Evolutionary conservation across 2,888 invertebrate genomes (phyloP).

Genomic region (Acheta domesticus): DNA sequence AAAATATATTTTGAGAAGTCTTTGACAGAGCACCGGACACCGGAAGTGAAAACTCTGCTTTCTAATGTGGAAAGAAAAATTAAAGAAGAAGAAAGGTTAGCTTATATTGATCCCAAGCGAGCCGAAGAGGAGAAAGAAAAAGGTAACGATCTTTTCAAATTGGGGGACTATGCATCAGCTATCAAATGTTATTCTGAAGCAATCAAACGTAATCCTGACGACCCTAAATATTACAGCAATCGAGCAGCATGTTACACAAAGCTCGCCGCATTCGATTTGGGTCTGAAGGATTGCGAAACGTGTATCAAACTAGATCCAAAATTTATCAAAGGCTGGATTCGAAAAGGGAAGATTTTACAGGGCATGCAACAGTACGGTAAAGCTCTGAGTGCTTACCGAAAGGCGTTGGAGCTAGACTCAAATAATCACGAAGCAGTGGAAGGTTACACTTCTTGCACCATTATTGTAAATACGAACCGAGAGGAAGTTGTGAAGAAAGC

Average conservation of each 20-base stretch:
- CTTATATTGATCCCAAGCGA: slow-evolving; percentile 88
- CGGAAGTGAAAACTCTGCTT: slow-evolving; percentile 82
- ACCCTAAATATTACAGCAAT: slow-evolving; percentile 96
- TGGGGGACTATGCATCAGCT: slow-evolving; percentile 94
- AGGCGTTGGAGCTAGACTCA: slow-evolving; percentile 91
- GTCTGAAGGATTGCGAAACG: slow-evolving; percentile 93
- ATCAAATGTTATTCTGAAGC: slow-evolving; percentile 97
- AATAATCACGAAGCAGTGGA: slow-evolving; percentile 88
- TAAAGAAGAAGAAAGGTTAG: slow-evolving; percentile 81
- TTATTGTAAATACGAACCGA: slow-evolving; percentile 76
- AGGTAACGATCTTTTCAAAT: slow-evolving; percentile 91
- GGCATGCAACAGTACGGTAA: slow-evolving; percentile 93
- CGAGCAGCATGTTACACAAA: slow-evolving; percentile 98
- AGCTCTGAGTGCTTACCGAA: slow-evolving; percentile 89
- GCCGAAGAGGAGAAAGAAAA: slow-evolving; percentile 91
- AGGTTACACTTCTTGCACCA: slow-evolving; percentile 80
- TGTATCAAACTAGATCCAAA: slow-evolving; percentile 91
- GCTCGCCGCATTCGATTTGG: slow-evolving; percentile 93
- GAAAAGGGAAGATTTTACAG: slow-evolving; percentile 93
- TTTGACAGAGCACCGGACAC: slow-evolving; percentile 94
- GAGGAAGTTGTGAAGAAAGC: slow-evolving; percentile 92
- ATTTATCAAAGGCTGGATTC: slow-evolving; percentile 97
- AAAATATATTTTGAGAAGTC: slow-evolving; percentile 92
- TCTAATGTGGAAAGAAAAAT: slow-evolving; percentile 85
- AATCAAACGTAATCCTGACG: slow-evolving; percentile 92